These are phyloP conservation scores for Ahaetulla prasina DNA, from an alignment of 2,113 vertebrate species.

Conservation along the genomic window DNA sequence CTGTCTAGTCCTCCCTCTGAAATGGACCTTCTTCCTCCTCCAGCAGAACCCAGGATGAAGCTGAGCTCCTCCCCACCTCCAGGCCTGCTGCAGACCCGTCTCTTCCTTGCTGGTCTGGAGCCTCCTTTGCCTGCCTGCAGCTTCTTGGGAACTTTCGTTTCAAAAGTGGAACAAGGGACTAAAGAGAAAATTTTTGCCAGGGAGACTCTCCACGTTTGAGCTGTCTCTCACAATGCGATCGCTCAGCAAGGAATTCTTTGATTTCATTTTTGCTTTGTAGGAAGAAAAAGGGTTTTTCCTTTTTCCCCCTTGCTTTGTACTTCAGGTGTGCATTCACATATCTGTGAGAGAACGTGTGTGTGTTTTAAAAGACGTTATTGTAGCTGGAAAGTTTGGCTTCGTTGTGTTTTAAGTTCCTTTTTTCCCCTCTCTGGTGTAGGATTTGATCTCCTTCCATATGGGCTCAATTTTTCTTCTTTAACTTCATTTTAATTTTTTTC, in stretches of 20 bases:
- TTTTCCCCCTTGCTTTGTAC: neutral
- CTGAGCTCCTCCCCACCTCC: too few species aligned
- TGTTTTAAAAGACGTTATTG: neutral
- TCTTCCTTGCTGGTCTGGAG: fast-evolving
- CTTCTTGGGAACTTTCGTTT: constrained; percentile 23
- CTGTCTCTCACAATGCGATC: fast-evolving
- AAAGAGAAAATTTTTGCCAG: neutral
- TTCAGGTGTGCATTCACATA: too few species aligned
- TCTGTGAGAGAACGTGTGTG: neutral
- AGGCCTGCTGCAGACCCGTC: neutral
- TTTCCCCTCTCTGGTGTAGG: neutral
- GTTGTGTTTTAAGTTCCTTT: neutral
- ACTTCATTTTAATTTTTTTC: neutral
- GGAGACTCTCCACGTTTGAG: fast-evolving
- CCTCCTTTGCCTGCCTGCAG: neutral
- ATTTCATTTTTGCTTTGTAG: neutral
- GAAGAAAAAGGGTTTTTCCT: neutral
- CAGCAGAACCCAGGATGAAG: neutral
- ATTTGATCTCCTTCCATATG: neutral
- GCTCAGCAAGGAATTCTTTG: neutral
- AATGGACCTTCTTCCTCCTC: neutral
- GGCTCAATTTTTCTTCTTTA: neutral
- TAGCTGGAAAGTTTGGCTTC: neutral
- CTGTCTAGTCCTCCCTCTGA: neutral
- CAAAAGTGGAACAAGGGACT: constrained; percentile 30